Evolutionary conservation across 2,888 invertebrate genomes (phyloP), one percentile per base, ranked within the genome.

Genomic region (Therioaphis trifolii): DNA sequence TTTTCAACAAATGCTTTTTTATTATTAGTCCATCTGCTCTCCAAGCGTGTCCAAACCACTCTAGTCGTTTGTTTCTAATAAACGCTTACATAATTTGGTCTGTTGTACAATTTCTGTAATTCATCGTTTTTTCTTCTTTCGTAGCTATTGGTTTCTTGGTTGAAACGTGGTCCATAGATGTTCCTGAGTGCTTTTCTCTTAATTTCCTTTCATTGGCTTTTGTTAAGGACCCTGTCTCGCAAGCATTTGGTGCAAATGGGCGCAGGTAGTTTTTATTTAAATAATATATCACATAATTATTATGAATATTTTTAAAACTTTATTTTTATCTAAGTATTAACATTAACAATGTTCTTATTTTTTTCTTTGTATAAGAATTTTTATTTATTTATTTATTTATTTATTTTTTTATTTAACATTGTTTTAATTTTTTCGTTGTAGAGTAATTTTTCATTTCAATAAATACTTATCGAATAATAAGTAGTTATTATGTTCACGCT

Each of bases 111-210:
- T 55, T 55, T 55, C 55, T 55, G 55, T 55, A 55, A 55, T 55
- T 55, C 55, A 55, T 55, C 55, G n/a, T n/a, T n/a, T 68, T 40
- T 68, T 43, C 21, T 68, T 68, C 43, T 40, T 15, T 43, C 43
- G 4, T n/a, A 68, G 2, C 15, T 68, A 68, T 68, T 68, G 7
- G 43, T 68, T 40, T 43, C 43, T 68, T n/a, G 68, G 21, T 55
- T 55, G 21, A 55, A 7, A 21, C 11, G 55, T 55, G 55, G 55
- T 55, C 21, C 55, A 55, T 55, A 68, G 4, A 68, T 68, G 40
- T 68, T 40, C n/a, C 43, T 21, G n/a, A 68, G 68, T 68, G 43
- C 18, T 68, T 68, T 68, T 43, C 21, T 43, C n/a, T 68, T 55
- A 55, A 55, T 7, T 55, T 21, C 55, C 55, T 21, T n/a, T 55